Conservation (phyloP, 1,140 invertebrate species). For the Lasioglossum baleicum region DNA sequence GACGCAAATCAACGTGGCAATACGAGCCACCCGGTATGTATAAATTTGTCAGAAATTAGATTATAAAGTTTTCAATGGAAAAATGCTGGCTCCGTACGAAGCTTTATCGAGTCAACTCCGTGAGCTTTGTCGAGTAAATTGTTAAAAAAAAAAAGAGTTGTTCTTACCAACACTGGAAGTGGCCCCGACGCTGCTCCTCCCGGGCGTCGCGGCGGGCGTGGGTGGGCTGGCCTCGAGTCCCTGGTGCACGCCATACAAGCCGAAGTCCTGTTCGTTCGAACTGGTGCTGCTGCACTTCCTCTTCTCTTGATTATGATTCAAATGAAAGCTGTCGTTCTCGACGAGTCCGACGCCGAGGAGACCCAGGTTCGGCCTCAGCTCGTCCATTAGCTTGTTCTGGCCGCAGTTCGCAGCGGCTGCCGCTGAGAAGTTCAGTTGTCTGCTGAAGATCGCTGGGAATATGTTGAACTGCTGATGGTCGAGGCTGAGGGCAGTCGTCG, state of each 20-base stretch:
- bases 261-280: conserved; percentile 90
- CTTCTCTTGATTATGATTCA: conserved; percentile 81
- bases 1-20: too few relatives aligned
- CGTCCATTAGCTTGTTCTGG: conserved; percentile 90
- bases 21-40: too few relatives aligned
- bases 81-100: too few relatives aligned
- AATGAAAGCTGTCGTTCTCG: conserved; percentile 86
- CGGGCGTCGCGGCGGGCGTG: conserved; percentile 83
- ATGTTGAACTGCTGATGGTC: conserved; percentile 93
- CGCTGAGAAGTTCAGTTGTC: conserved; percentile 90
- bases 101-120: too few relatives aligned
- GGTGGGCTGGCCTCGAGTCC: conserved; percentile 76
- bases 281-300: conserved; percentile 88
- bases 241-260: conserved; percentile 83
- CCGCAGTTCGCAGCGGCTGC: conserved; percentile 82
- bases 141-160: too few relatives aligned
- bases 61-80: too few relatives aligned
- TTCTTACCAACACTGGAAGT: conserved; percentile 71
- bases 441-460: conserved; percentile 92
- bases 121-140: too few relatives aligned
- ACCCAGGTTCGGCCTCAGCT: conserved; percentile 89
- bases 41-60: too few relatives aligned
- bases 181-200: conserved; percentile 75
- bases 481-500: conserved; percentile 80
- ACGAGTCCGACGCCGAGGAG: conserved; percentile 88